phyloP scores from a whole-genome alignment of 2,113 vertebrate species.

The Poecile atricapillus region DNA sequence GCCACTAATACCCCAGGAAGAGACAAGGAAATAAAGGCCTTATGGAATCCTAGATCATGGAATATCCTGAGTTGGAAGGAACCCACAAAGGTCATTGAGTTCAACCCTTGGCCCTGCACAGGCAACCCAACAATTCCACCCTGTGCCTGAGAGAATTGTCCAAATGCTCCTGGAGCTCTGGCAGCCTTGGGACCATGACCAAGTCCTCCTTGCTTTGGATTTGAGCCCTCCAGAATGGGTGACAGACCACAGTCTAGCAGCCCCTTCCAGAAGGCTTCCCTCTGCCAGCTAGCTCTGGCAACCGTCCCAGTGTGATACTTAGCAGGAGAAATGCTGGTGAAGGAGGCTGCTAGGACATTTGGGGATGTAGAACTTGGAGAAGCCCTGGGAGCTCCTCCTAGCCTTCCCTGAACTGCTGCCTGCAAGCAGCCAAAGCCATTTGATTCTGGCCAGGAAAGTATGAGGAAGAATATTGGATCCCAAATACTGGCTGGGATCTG shows the following conservation, averaged over 20 bases:
- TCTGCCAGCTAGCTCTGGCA: not conserved
- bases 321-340: not conserved
- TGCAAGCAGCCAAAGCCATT: not conserved
- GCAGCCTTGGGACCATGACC: not conserved
- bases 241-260: not conserved
- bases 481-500: not conserved
- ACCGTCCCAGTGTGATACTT: not conserved
- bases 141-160: not conserved
- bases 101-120: not conserved
- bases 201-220: not conserved
- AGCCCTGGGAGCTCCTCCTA: not conserved
- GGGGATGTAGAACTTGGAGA: not conserved
- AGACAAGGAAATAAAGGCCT: not conserved
- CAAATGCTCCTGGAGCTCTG: not conserved
- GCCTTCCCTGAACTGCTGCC: not conserved
- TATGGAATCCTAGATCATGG: not conserved
- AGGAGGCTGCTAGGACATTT: not conserved
- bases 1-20: not conserved
- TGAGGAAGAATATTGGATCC: not conserved
- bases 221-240: not conserved
- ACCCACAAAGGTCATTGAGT: not conserved
- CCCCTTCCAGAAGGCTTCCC: not conserved
- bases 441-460: not conserved
- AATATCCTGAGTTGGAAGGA: not conserved
- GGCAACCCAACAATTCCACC: not conserved